A percentile compares a stretch with the other conserved stretches of the same genome.
Conservation (phyloP, 2,888 invertebrate species). For the Drosophila testacea region DNA sequence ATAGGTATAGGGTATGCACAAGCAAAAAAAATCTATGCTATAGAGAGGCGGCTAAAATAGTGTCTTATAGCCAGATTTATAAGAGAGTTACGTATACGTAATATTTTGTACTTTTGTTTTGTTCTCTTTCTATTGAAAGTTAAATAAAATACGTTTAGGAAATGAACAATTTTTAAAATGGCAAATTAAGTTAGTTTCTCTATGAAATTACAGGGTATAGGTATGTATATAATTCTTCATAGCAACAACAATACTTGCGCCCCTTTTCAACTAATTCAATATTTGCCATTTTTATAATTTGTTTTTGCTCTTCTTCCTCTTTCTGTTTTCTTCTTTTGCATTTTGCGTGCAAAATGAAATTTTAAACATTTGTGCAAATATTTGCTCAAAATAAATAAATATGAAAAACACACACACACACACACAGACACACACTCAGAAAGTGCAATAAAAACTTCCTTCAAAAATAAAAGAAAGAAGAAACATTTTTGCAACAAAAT, state of each 20-base stretch:
- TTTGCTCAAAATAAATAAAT: slow-evolving; percentile 41
- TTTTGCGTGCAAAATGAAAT: slow-evolving; percentile 36
- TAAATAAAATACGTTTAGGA: too few relatives aligned
- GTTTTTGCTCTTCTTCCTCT: not conserved
- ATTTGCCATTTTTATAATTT: slow-evolving; percentile 56
- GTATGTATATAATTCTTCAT: too few relatives aligned
- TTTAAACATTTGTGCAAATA: slow-evolving; percentile 71
- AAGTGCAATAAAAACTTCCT: slow-evolving; percentile 45
- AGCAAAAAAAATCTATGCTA: not conserved
- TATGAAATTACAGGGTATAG: not conserved
- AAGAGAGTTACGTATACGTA: slow-evolving; percentile 5
- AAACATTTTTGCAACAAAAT: slow-evolving; percentile 18
- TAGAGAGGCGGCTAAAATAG: too few relatives aligned
- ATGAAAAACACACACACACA: not conserved
- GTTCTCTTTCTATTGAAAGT: not conserved
- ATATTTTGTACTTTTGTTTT: too few relatives aligned
- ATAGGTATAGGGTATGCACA: not conserved
- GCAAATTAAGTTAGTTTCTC: too few relatives aligned
- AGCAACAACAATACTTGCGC: not conserved
- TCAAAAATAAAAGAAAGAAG: not conserved
- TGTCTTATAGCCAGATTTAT: too few relatives aligned
- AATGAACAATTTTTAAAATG: too few relatives aligned
- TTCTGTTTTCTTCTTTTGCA: slow-evolving; percentile 1
- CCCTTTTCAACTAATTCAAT: slow-evolving; percentile 36
- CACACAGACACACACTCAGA: not conserved